Percentiles rank a stretch among this genome's conserved stretches.
phyloP scores from a whole-genome alignment of 2,113 vertebrate genomes.

The Tragelaphus strepsiceros region DNA sequence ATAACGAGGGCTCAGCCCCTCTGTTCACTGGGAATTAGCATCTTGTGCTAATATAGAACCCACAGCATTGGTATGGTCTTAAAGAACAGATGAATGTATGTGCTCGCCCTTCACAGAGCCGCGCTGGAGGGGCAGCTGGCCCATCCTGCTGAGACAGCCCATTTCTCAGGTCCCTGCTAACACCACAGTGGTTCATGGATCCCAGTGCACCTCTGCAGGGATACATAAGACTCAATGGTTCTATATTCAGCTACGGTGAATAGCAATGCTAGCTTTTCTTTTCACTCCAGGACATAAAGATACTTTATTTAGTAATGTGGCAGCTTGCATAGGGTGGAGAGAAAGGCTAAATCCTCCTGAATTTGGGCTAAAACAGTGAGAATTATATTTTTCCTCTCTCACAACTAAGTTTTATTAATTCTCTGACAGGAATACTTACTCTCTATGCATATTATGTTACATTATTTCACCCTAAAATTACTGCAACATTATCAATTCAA shows the following conservation, averaged over 20 bases:
- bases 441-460: slow-evolving; percentile 35
- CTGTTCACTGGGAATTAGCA: not conserved
- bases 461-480: slow-evolving; percentile 67
- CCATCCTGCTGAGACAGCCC: not conserved
- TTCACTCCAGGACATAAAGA: not conserved
- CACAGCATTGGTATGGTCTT: not conserved
- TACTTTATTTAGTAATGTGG: not conserved
- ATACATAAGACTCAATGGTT: not conserved
- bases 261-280: not conserved
- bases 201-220: not conserved
- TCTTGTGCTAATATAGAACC: not conserved
- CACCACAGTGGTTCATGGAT: not conserved
- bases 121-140: not conserved
- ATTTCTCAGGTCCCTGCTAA: not conserved
- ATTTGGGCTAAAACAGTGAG: slow-evolving; percentile 3
- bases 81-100: not conserved
- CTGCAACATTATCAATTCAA: slow-evolving; percentile 60
- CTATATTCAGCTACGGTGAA: not conserved
- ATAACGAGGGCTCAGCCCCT: not conserved
- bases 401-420: slow-evolving; percentile 58
- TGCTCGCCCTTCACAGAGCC: not conserved
- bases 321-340: not conserved
- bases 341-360: not conserved
- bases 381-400: not conserved
- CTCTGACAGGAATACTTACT: slow-evolving; percentile 39